These are phyloP conservation scores for Heliconius hermathena DNA, from an alignment of 1,140 invertebrate genomes.

Conservation along the genomic window DNA sequence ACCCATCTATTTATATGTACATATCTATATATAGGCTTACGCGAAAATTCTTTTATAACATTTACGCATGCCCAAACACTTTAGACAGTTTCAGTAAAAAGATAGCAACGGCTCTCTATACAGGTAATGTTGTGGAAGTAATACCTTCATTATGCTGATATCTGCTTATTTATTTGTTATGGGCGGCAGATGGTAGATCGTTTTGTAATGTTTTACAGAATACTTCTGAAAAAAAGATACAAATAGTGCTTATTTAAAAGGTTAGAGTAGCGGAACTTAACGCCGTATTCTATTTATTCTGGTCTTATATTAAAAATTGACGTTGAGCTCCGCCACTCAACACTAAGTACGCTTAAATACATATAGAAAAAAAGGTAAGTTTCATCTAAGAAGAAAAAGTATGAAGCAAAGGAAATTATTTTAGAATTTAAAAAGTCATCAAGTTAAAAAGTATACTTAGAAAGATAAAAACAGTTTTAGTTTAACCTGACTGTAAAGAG, in stretches of 20 bases:
- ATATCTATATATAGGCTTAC: neutral
- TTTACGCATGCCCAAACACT: constrained; percentile 3
- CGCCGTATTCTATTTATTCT: too few relatives aligned
- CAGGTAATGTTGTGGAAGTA: constrained; percentile 46
- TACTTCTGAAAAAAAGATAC: neutral
- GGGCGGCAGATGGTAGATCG: constrained; percentile 8
- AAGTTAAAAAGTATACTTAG: neutral
- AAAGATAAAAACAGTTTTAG: neutral
- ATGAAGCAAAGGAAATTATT: neutral
- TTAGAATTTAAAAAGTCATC: neutral
- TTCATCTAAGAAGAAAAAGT: neutral
- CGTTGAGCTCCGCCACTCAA: too few relatives aligned
- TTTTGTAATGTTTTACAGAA: neutral
- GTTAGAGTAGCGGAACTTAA: too few relatives aligned
- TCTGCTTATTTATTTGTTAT: constrained; percentile 21
- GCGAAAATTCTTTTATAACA: neutral
- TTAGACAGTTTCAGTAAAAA: constrained; percentile 20
- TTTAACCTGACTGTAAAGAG: neutral
- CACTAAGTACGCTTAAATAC: too few relatives aligned
- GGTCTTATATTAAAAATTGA: too few relatives aligned
- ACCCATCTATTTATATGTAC: too few relatives aligned
- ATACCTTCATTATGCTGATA: constrained; percentile 37
- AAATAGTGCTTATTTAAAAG: neutral
- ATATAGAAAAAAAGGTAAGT: neutral
- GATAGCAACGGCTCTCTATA: constrained; percentile 35